Base-by-base conservation (phyloP, 2,888 invertebrate species). In the Spisula solida region DNA sequence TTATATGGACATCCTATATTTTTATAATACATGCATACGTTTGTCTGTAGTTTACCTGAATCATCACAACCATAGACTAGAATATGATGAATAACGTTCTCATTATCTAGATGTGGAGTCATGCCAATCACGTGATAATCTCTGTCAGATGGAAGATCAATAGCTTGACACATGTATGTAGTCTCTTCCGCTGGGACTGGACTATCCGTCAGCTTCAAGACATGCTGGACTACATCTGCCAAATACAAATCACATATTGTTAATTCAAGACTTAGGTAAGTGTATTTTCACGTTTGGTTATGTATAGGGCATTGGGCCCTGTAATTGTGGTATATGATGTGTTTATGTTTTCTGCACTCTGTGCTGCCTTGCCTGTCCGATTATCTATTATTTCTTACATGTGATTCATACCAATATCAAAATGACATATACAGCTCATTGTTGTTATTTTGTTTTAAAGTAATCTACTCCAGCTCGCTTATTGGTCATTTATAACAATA, bases 71-170 rank as follows among this genome's bases (percentile, higher is more conserved):
- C 89, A 70, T 87, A 87, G 0, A 80, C 55, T 8, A 91, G 29
- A 0, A 88, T 88, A 55, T 91, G 91, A 87, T 93, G 93, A 88
- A 93, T 88, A 20, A 93, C 90, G 34, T 92, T 85, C 25, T 82
- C 80, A 60, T 92, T 93, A 80, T 91, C 92, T 34, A 93, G 90
- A 78, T 82, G 78, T 12, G 91, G 90, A 60, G 34, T 83, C 18
- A 79, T 87, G 20, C 90, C 93, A 12, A 93, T 85, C 41, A 93
- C 55, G 51, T 93, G 93, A 70, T 91, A 92, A 80, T 92, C 92
- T 16, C 75, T 83, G 82, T 90, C 91, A 18, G 25, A 12, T 1
- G 90, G 89, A 18, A 93, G 66, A 25, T 93, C 91, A 75, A 93
- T 82, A 18, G 75, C 75, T 86, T 91, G 91, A 66, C 93, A 93